A percentile compares a stretch with the other conserved stretches of the same genome.
phyloP scores from a whole-genome alignment of 2,888 invertebrate genomes.

The Atherix ibis region DNA sequence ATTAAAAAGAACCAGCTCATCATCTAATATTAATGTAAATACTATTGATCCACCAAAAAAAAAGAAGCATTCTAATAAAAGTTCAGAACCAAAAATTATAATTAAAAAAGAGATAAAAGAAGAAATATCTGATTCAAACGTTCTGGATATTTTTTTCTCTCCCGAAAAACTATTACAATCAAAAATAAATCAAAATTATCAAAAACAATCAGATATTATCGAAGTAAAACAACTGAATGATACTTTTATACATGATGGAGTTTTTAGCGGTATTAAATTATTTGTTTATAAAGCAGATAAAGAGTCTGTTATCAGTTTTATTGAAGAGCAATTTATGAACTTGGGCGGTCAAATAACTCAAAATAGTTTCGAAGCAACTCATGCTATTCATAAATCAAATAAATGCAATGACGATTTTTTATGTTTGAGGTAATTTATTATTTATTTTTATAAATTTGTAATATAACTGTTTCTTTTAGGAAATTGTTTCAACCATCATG shows the following conservation, averaged over 20 bases:
- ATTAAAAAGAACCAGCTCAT: not conserved
- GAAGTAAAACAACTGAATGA: slow-evolving; percentile 2
- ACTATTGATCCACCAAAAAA: not conserved
- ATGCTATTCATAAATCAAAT: slow-evolving; percentile 11
- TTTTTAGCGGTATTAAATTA: slow-evolving; percentile 11
- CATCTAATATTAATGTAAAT: not conserved
- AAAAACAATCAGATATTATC: not conserved
- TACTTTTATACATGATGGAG: slow-evolving; percentile 2
- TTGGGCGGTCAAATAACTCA: slow-evolving; percentile 19
- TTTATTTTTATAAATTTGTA: not conserved
- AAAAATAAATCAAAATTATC: no score
- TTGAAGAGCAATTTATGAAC: slow-evolving; percentile 8
- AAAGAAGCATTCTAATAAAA: no score
- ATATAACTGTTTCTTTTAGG: not conserved
- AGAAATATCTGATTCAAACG: slow-evolving; percentile 1
- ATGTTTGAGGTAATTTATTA: slow-evolving; percentile 9
- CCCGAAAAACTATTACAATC: no score
- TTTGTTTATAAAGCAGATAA: slow-evolving; percentile 9
- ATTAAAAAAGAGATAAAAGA: not conserved
- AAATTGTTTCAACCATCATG: not conserved
- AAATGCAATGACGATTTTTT: slow-evolving; percentile 8
- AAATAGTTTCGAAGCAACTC: slow-evolving; percentile 18
- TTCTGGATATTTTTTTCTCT: no score
- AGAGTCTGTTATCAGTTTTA: slow-evolving; percentile 1
- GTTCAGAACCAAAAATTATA: not conserved